Conservation (phyloP, 1,140 invertebrate genomes). For the Venturia canescens region DNA sequence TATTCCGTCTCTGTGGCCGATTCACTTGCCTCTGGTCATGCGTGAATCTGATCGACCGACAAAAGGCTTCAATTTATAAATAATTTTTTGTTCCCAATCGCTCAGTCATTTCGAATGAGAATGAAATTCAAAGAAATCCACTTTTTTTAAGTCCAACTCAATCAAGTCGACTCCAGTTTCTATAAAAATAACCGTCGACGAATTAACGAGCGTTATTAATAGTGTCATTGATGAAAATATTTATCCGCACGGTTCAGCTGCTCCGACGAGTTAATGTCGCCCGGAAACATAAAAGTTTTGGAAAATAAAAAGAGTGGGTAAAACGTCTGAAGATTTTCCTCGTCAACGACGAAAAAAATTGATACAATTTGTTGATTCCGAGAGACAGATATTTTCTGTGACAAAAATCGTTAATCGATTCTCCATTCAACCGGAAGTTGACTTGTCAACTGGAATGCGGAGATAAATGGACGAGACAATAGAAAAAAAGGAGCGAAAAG, state of each 20-base stretch:
- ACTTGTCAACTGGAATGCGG: background rate
- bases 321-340: no score
- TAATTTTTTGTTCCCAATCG: background rate
- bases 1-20: conserved; percentile 19
- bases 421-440: background rate
- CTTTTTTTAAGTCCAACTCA: background rate
- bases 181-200: no score
- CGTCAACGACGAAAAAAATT: no score
- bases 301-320: no score
- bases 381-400: background rate
- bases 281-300: no score
- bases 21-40: conserved; percentile 34
- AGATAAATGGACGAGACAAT: conserved; percentile 17
- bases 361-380: no score
- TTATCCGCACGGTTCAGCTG: no score
- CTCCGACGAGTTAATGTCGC: no score
- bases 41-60: conserved; percentile 35
- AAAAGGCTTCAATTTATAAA: background rate
- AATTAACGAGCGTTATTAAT: no score
- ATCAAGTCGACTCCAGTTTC: no score
- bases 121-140: background rate
- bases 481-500: conserved; percentile 30
- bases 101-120: background rate
- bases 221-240: no score
- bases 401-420: background rate